These are phyloP conservation scores for Chiloscyllium punctatum DNA, from an alignment of 2,797 vertebrate genomes.

Conservation along the genomic window DNA sequence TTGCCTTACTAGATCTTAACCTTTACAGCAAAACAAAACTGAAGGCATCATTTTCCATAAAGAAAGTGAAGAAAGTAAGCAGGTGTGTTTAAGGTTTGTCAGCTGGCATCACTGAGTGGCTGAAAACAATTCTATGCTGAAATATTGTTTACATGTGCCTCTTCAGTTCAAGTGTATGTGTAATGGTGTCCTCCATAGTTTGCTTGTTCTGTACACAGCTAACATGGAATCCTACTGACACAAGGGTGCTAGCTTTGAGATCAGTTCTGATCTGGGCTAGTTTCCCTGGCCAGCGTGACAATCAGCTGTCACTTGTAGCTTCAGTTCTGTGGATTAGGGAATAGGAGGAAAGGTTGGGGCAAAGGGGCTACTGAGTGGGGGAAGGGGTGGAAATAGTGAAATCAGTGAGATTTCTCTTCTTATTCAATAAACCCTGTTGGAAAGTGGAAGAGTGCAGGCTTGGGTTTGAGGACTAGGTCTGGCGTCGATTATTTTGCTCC, in stretches of 20 bases:
- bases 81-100: not conserved
- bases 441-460: not conserved
- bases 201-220: not conserved
- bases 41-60: not conserved
- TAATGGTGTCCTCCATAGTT: not conserved
- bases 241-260: not conserved
- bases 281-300: not conserved
- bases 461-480: not conserved
- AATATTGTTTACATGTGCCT: not conserved
- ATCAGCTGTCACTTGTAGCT: not conserved
- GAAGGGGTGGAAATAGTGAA: too few species aligned
- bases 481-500: not conserved
- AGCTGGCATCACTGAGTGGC: not conserved
- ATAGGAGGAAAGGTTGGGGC: not conserved
- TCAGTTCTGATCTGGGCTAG: not conserved
- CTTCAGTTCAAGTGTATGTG: not conserved
- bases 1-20: not conserved
- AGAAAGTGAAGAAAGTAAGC: not conserved
- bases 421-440: not conserved
- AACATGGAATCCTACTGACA: not conserved
- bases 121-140: not conserved
- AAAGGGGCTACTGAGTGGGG: too few species aligned
- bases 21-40: not conserved
- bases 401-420: not conserved
- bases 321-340: not conserved